Evolutionary conservation across 2,888 invertebrate species (phyloP), one percentile per base, ranked within the genome.

Genomic region (Cistogaster globosa): DNA sequence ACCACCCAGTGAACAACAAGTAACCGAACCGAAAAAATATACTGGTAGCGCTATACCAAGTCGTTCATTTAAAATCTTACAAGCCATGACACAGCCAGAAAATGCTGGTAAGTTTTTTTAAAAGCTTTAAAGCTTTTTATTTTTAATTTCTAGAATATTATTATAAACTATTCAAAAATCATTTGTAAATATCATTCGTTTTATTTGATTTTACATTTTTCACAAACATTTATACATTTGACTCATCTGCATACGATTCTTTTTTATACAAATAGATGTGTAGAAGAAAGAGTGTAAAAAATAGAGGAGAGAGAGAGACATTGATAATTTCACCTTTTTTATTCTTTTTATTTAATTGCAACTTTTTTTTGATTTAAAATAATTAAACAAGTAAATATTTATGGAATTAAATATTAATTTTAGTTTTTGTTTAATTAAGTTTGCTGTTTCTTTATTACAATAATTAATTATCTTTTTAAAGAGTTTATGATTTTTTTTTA

Each of bases 1-100:
- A 79, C 95, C 95, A 87, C 94, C 95, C 63, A 95, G 95, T 90
- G 94, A 95, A 91, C 94, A 95, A 90, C 95, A 95, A 89, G 95
- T 94, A 74, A 94, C 93, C 84, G 96, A 96, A 90, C 95, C 96
- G 63, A 95, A 94, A 90, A 95, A 95, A 90, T 96, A 96, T 90
- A 95, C 94, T 89, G 97, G 97, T 76, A 95, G 96, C 89, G 95
- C 95, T 87, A 97, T 97, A 92, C 97, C 97, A 74, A 96, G 96
- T 87, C 94, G 96, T 91, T 96, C 96, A 55, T 97, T 97, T 93
- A 95, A 95, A 92, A 95, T 96, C 90, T 93, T 97, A 77, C 96
- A 97, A 92, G 95, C 96, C 69, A 96, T 96, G 96, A 96, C 96
- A 87, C 94, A 94, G 85, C 95, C 95, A 78, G 95, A 95, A 90